A percentile compares a stretch with the other conserved stretches of the same genome.
phyloP scores from a whole-genome alignment of 2,888 invertebrate genomes.

The Diplazon laetatorius region DNA sequence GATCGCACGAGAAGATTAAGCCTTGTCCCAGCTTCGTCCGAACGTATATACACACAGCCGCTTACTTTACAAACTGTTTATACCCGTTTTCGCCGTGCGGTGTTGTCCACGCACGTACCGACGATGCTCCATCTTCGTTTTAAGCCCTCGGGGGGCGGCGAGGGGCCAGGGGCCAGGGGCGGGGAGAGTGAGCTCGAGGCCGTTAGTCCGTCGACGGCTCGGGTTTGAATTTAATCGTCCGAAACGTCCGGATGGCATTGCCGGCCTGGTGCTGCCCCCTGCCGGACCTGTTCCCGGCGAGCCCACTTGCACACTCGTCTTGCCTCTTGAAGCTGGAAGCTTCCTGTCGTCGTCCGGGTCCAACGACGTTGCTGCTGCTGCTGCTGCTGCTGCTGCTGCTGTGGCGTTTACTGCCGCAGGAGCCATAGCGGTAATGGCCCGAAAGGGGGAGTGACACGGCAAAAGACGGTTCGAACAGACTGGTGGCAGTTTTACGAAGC shows the following conservation, averaged over 20 bases:
- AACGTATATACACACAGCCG: not conserved
- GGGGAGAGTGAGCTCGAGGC: no score
- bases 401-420: conserved; percentile 11
- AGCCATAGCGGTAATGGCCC: conserved; percentile 11
- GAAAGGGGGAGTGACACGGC: conserved; percentile 5
- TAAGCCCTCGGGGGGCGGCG: conserved; percentile 66
- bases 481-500: not conserved
- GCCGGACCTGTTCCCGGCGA: conserved; percentile 49
- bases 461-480: conserved; percentile 4
- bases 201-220: conserved; percentile 69
- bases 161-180: no score
- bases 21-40: conserved; percentile 16
- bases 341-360: conserved; percentile 70
- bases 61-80: conserved; percentile 11
- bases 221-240: conserved; percentile 74
- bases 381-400: conserved; percentile 8
- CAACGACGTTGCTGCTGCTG: conserved; percentile 65
- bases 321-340: conserved; percentile 62
- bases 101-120: not conserved
- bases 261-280: conserved; percentile 57
- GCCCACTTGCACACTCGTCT: conserved; percentile 38
- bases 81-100: not conserved
- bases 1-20: conserved; percentile 66
- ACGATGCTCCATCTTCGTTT: conserved; percentile 38
- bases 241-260: conserved; percentile 67